Evolutionary conservation across 2,888 invertebrate genomes (phyloP).

Genomic region (Pterostichus madidus): DNA sequence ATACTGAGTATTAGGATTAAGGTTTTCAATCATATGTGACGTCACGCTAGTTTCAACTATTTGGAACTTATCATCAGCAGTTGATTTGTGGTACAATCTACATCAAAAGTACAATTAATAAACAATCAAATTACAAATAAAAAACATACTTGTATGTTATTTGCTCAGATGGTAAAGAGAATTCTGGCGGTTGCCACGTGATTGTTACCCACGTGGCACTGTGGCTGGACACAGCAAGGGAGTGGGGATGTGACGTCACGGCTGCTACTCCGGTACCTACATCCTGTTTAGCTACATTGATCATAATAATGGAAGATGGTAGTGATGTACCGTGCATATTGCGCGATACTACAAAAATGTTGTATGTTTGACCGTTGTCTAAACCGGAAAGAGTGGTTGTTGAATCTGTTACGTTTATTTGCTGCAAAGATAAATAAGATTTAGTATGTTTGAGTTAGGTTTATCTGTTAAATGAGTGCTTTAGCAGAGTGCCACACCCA

Average conservation of each 20-base stretch:
- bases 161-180: conserved; percentile 88
- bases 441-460: no score
- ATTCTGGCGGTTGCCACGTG: conserved; percentile 92
- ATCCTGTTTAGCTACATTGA: conserved; percentile 81
- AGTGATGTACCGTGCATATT: conserved; percentile 89
- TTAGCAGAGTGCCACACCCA: no score
- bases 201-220: conserved; percentile 91
- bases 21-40: conserved; percentile 84
- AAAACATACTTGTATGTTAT: conserved; percentile 84
- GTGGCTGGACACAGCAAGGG: conserved; percentile 87
- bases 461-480: no score
- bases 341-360: conserved; percentile 88
- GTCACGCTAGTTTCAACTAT: conserved; percentile 84
- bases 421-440: conserved; percentile 77
- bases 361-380: conserved; percentile 85
- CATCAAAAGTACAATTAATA: not conserved
- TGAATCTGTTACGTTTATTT: conserved; percentile 85
- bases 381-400: conserved; percentile 82
- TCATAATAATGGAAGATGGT: conserved; percentile 88
- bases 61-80: conserved; percentile 81
- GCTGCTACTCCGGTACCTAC: conserved; percentile 79
- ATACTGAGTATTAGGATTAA: conserved; percentile 90
- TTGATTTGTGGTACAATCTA: conserved; percentile 86
- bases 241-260: conserved; percentile 90
- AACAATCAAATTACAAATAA: conserved; percentile 66